Evolutionary conservation across 2,797 vertebrate species (phyloP).

Genomic region (Ambastaia sidthimunki): DNA sequence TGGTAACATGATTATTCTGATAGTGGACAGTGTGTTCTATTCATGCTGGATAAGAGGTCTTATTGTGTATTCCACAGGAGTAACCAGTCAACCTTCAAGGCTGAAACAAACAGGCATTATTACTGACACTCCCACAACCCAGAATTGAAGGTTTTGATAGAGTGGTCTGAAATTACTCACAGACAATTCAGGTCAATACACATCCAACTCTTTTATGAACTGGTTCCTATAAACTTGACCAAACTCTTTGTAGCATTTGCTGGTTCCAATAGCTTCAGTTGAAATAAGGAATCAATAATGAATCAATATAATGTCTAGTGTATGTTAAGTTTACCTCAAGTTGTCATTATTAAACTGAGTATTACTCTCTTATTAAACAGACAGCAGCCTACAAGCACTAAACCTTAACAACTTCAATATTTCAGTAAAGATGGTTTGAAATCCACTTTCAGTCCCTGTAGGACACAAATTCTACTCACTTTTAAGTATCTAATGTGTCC

Average conservation of each 20-base stretch:
- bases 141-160: conserved; percentile 52
- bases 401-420: not conserved
- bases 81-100: conserved; percentile 47
- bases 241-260: not conserved
- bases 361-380: conserved; percentile 1
- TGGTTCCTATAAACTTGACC: not conserved
- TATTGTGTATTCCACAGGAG: conserved; percentile 69
- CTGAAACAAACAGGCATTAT: conserved; percentile 50
- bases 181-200: not conserved
- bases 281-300: not conserved
- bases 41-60: conserved; percentile 65
- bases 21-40: conserved; percentile 57
- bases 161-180: conserved; percentile 42
- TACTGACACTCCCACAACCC: conserved; percentile 5
- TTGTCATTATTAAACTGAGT: not conserved
- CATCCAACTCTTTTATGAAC: not conserved
- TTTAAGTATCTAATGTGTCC: conserved; percentile 84
- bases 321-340: not conserved
- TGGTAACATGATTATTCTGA: conserved; percentile 1
- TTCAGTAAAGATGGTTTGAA: not conserved
- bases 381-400: conserved; percentile 26
- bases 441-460: conserved; percentile 29
- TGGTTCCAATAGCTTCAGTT: not conserved
- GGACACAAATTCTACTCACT: conserved; percentile 77
- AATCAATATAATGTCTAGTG: conserved; percentile 10